Conservation (phyloP, 2,888 invertebrate genomes). For the Xanthia togata region DNA sequence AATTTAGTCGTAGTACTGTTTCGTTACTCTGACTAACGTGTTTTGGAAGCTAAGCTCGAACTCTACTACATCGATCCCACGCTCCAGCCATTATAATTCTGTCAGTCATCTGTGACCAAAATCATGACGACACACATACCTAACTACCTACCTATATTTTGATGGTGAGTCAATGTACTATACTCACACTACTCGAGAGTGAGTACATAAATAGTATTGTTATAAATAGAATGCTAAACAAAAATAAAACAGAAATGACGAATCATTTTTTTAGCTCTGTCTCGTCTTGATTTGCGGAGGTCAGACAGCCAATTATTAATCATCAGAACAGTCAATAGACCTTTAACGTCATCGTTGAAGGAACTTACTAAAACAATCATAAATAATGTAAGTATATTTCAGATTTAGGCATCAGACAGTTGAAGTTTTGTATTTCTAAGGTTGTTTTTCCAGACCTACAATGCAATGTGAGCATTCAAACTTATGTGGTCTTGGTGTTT, state of each 20-base stretch:
- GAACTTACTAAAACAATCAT: constrained; percentile 8
- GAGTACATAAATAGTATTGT: constrained; percentile 36
- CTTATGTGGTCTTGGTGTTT: not conserved
- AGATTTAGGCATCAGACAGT: not conserved
- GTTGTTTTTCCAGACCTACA: not conserved
- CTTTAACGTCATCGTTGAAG: constrained; percentile 25
- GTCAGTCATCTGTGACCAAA: constrained; percentile 48
- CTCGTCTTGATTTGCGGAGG: constrained; percentile 47
- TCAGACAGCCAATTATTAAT: constrained; percentile 52
- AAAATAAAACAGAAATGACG: constrained; percentile 49
- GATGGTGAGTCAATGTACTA: constrained; percentile 50
- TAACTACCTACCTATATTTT: constrained; percentile 35
- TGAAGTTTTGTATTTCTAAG: not conserved
- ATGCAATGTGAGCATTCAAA: not conserved
- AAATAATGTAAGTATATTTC: not conserved
- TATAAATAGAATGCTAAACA: constrained; percentile 47
- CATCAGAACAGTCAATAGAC: constrained; percentile 14
- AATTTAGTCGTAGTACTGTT: constrained; percentile 51
- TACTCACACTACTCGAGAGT: constrained; percentile 15
- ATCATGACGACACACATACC: constrained; percentile 35
- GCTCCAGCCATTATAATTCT: constrained; percentile 37
- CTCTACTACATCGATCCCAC: constrained; percentile 43
- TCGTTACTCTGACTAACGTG: constrained; percentile 61
- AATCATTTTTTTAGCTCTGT: constrained; percentile 21
- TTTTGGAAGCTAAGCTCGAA: constrained; percentile 44